phyloP scores from a whole-genome alignment of 2,888 invertebrate species.

The Hecatera dysodea region DNA sequence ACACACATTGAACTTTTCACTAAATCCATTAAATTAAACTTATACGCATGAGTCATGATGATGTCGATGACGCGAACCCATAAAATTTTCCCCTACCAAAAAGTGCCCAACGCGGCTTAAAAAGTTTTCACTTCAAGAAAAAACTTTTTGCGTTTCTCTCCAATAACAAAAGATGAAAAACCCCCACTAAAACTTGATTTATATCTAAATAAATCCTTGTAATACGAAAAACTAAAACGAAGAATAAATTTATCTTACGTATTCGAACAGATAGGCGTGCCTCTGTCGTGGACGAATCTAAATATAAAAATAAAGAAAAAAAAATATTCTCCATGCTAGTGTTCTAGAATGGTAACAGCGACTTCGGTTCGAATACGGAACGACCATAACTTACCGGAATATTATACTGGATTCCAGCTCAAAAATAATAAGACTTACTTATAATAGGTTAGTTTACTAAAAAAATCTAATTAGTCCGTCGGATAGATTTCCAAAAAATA shows the following conservation, averaged over 20 bases:
- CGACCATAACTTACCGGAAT: constrained; percentile 54
- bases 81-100: too few relatives aligned
- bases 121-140: too few relatives aligned
- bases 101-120: too few relatives aligned
- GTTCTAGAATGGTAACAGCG: constrained; percentile 47
- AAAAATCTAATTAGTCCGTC: too few relatives aligned
- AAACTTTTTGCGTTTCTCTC: constrained; percentile 4
- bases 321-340: constrained; percentile 13
- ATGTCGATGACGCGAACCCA: too few relatives aligned
- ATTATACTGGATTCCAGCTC: constrained; percentile 48
- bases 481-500: too few relatives aligned
- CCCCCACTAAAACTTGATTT: constrained; percentile 28
- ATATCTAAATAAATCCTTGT: constrained; percentile 27
- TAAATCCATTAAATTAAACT: too few relatives aligned
- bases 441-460: too few relatives aligned
- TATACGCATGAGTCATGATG: too few relatives aligned
- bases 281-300: constrained; percentile 52
- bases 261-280: constrained; percentile 51
- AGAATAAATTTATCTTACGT: constrained; percentile 54
- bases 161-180: constrained; percentile 28
- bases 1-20: too few relatives aligned
- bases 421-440: constrained; percentile 59
- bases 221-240: constrained; percentile 39
- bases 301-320: constrained; percentile 53
- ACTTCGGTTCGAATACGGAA: constrained; percentile 43